phyloP scores from a whole-genome alignment of 2,888 invertebrate genomes.

The Cepaea hortensis region DNA sequence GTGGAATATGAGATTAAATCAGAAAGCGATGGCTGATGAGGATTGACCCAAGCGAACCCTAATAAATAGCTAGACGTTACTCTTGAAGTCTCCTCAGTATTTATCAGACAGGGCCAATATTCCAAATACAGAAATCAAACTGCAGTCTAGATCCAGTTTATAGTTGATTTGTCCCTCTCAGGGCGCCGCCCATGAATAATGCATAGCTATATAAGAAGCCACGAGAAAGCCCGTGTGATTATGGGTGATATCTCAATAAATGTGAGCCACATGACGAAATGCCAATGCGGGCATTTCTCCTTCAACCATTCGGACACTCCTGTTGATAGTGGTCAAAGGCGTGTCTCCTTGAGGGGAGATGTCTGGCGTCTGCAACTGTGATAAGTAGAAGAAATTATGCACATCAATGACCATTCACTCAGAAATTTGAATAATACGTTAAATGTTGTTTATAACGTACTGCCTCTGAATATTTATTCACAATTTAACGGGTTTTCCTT shows the following conservation, averaged over 20 bases:
- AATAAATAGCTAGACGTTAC: background rate
- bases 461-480: background rate
- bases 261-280: background rate
- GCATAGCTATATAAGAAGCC: background rate
- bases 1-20: background rate
- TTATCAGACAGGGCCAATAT: conserved; percentile 19
- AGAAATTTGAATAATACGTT: conserved; percentile 11
- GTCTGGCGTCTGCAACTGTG: background rate
- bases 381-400: background rate
- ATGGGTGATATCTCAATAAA: conserved; percentile 16
- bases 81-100: background rate
- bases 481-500: background rate
- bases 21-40: background rate
- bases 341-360: conserved; percentile 6
- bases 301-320: background rate
- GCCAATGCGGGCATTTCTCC: background rate
- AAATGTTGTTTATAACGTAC: background rate
- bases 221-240: conserved; percentile 4
- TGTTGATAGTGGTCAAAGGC: conserved; percentile 23
- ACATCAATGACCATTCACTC: background rate
- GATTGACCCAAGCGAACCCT: background rate
- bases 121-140: conserved; percentile 23
- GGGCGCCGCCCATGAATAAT: conserved; percentile 27
- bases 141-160: conserved; percentile 5
- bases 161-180: background rate